Evolutionary conservation across 2,113 vertebrate genomes (phyloP), one percentile per base, ranked within the genome.

Genomic region (Apaloderma vittatum): DNA sequence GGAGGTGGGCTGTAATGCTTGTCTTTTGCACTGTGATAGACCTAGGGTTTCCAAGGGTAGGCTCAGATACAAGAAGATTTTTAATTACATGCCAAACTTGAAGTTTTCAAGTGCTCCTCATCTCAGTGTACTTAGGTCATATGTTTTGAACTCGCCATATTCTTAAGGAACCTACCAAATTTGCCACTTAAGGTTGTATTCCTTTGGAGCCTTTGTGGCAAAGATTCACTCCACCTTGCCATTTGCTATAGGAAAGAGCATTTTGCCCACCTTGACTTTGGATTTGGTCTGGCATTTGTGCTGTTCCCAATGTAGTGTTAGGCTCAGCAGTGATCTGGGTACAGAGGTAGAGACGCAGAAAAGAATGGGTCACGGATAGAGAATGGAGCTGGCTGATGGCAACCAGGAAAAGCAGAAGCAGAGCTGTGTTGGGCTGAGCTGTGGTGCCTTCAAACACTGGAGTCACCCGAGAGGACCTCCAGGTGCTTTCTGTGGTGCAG

Each of bases 381-480:
- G 10, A 48, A n/a, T 3, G 1, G 40, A 84, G 43, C 37, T 70
- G 80, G 32, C 52, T 65, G 40, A 4, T 62, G 48, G 30, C 30
- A 88, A 37, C 20, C 26, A 26, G 46, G 30, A 73, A 40, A 0
- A 48, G 37, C 12, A 24, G 55, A 37, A 12, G 15, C 14, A 71
- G 70, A 77, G 26, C 19, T 4, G 0, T 21, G 18, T 7, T 34
- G 48, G 58, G 52, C 40, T 58, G 46, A 84, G n/a, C 29, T 59
- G n/a, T 46, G 14, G 34, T 61, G 59, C 51, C 30, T 88, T 67
- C 27, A 26, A 58, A 22, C 46, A 20, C 43, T 37, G 40, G n/a
- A 40, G 43, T 82, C 36, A 46, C 43, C 8, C 1, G 2, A 27
- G 29, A 40, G 62, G 63, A 32, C 40, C 36, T 77, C 0, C 0